A percentile compares a stretch with the other conserved stretches of the same genome.
phyloP scores from a whole-genome alignment of 2,113 vertebrate species.

The Sinocyclocheilus anshuiensis region DNA sequence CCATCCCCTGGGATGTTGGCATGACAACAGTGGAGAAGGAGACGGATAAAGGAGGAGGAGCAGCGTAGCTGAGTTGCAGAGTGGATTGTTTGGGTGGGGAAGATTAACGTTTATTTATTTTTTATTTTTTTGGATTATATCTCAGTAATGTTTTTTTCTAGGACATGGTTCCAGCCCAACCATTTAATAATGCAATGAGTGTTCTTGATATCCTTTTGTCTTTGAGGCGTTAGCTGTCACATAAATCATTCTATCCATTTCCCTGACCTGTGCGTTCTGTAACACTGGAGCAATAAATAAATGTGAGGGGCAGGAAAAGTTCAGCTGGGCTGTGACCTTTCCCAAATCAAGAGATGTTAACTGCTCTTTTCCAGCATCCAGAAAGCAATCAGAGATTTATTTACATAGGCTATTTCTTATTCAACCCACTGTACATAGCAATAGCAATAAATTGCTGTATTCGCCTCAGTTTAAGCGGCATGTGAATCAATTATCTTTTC shows the following conservation, averaged over 20 bases:
- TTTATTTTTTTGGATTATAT: constrained; percentile 23
- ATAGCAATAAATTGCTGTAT: not conserved
- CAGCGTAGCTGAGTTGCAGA: constrained; percentile 48
- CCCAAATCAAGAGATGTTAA: constrained; percentile 66
- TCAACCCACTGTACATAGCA: constrained; percentile 31
- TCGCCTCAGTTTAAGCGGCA: too few species aligned
- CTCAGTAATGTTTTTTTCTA: constrained; percentile 10
- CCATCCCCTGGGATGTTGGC: constrained; percentile 81
- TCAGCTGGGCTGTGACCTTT: constrained; percentile 47
- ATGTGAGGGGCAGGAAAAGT: constrained; percentile 46
- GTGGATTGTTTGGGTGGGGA: constrained; percentile 30
- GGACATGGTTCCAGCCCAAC: not conserved
- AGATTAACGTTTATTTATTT: constrained; percentile 29
- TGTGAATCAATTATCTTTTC: too few species aligned
- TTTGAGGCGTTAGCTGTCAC: constrained; percentile 11
- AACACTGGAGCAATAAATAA: constrained; percentile 56
- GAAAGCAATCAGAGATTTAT: constrained; percentile 62
- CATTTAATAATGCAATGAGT: constrained; percentile 20
- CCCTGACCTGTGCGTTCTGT: constrained; percentile 1
- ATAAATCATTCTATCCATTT: constrained; percentile 28
- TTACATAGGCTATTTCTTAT: not conserved
- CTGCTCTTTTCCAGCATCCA: constrained; percentile 60
- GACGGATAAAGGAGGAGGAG: constrained; percentile 42
- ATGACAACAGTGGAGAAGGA: constrained; percentile 69
- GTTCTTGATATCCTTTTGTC: constrained; percentile 17